These are phyloP conservation scores for Arnoldichthys spilopterus DNA, from an alignment of 2,797 vertebrate genomes.

Conservation along the genomic window DNA sequence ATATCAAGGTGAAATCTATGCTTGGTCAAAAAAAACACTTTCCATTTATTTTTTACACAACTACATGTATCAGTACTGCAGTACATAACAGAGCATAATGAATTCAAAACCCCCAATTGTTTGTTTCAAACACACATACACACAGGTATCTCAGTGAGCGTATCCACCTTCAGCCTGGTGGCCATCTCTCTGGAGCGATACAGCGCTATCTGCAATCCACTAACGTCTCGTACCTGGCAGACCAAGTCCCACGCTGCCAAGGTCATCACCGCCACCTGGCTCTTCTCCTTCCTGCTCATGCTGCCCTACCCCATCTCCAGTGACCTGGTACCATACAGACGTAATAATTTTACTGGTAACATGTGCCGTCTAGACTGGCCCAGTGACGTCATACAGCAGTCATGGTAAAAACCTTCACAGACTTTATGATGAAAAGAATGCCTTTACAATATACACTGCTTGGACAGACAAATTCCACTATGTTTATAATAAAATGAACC, in stretches of 20 bases:
- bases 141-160: constrained; percentile 91
- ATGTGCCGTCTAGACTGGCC: constrained; percentile 95
- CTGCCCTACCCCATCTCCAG: constrained; percentile 93
- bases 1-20: too few relatives aligned
- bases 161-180: constrained; percentile 96
- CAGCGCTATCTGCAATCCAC: constrained; percentile 94
- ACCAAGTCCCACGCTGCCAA: constrained; percentile 94
- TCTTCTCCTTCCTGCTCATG: constrained; percentile 91
- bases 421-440: background rate
- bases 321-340: constrained; percentile 88
- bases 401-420: constrained; percentile 82
- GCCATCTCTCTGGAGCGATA: constrained; percentile 98
- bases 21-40: too few relatives aligned
- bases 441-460: too few relatives aligned
- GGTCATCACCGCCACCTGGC: constrained; percentile 93
- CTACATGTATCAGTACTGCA: too few relatives aligned
- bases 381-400: constrained; percentile 86
- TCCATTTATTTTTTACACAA: too few relatives aligned
- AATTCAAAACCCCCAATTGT: background rate
- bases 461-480: too few relatives aligned
- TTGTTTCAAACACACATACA: constrained; percentile 12
- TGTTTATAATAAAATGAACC: too few relatives aligned
- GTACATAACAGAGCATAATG: background rate
- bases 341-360: constrained; percentile 86
- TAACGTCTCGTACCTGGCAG: constrained; percentile 95